Conservation (phyloP, 2,797 vertebrate genomes). For the Acropternis orthonyx region DNA sequence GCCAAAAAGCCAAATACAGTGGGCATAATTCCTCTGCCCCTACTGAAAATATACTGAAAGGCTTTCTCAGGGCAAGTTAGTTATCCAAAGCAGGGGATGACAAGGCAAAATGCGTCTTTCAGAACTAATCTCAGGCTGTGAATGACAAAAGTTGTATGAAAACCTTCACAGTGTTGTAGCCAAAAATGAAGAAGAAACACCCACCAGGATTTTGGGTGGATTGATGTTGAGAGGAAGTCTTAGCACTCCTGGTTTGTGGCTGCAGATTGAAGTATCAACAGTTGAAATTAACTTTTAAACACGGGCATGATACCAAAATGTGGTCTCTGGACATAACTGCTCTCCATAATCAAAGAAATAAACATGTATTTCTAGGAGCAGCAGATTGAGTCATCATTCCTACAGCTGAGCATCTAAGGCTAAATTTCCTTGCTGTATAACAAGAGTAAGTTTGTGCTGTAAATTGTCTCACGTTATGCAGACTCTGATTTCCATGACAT, state of each 20-base stretch:
- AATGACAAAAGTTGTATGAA: background rate
- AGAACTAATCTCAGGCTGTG: background rate
- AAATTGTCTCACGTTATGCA: background rate
- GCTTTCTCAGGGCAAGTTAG: background rate
- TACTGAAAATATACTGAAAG: background rate
- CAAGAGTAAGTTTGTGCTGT: background rate
- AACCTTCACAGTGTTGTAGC: background rate
- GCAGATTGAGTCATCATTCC: background rate
- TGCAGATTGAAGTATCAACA: background rate
- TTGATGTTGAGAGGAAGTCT: background rate
- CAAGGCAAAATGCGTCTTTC: background rate
- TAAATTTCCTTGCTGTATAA: background rate
- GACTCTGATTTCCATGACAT: slow-evolving; percentile 17
- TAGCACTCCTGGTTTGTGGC: background rate
- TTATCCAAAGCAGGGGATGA: background rate
- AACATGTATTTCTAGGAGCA: background rate
- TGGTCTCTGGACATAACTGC: background rate
- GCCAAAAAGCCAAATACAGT: background rate
- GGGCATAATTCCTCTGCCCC: background rate
- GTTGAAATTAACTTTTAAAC: slow-evolving; percentile 5
- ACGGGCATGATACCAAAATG: background rate
- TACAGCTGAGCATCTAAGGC: background rate
- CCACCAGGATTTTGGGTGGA: background rate
- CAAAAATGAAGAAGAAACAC: background rate
- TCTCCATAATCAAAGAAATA: background rate